Conservation (phyloP, 2,113 vertebrate species). For the Anolis sagrei region DNA sequence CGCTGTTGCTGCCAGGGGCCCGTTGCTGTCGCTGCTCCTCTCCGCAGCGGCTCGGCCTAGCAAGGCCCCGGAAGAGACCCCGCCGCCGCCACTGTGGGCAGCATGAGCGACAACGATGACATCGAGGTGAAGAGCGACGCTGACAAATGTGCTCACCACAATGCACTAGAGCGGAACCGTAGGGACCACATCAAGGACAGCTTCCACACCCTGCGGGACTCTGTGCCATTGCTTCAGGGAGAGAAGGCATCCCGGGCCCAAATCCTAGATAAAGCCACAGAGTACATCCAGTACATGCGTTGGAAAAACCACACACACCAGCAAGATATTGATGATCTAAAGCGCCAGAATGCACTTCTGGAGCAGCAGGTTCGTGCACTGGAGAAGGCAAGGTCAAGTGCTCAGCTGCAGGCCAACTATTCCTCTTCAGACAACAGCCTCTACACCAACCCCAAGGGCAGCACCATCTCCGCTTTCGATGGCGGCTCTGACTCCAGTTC, state of each 20-base stretch:
- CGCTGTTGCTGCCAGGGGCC: too few species aligned
- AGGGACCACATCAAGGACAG: conserved; percentile 99
- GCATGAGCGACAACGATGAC: too few species aligned
- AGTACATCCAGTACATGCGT: conserved; percentile 98
- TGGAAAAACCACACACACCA: conserved; percentile 98
- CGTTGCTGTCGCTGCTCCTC: too few species aligned
- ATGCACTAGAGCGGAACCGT: conserved; percentile 95
- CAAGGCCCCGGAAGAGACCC: too few species aligned
- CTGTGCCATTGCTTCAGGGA: conserved; percentile 93
- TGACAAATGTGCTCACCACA: conserved; percentile 96
- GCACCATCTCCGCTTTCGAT: conserved; percentile 94
- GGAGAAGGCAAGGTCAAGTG: conserved; percentile 93
- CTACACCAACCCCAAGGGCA: conserved; percentile 96
- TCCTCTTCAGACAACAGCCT: conserved; percentile 91
- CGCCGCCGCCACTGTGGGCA: too few species aligned
- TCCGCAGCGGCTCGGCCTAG: too few species aligned
- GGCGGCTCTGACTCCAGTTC: conserved; percentile 95
- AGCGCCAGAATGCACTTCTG: conserved; percentile 92
- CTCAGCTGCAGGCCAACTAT: conserved; percentile 90
- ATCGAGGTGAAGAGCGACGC: too few species aligned
- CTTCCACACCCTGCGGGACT: conserved; percentile 95
- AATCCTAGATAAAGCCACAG: conserved; percentile 98
- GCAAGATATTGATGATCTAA: conserved; percentile 97
- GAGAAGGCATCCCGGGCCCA: conserved; percentile 98
- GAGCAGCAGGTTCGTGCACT: conserved; percentile 96